Conservation (phyloP, 2,797 vertebrate genomes). For the Denticeps clupeoides region DNA sequence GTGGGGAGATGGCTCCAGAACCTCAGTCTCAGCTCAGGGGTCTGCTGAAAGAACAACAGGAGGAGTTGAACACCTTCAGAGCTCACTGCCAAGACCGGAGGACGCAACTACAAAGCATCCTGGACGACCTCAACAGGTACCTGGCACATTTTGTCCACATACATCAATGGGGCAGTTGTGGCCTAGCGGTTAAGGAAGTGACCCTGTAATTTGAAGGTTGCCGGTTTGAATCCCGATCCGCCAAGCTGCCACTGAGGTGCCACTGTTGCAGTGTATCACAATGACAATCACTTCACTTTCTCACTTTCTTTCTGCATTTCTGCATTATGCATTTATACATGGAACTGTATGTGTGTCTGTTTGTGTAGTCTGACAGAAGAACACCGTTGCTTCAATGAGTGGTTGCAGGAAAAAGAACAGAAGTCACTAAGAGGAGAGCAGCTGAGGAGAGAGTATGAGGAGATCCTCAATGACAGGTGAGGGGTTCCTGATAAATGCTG, state of each 20-base stretch:
- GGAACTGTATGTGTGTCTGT: background rate
- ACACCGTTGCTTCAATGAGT: conserved; percentile 52
- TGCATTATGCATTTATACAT: too few species aligned
- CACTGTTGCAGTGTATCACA: too few species aligned
- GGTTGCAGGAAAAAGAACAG: conserved; percentile 67
- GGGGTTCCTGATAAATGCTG: too few species aligned
- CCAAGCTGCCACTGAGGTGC: too few species aligned
- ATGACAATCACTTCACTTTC: too few species aligned
- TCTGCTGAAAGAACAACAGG: conserved; percentile 70
- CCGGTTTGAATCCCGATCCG: too few species aligned
- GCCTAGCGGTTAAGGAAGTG: too few species aligned
- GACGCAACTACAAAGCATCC: conserved; percentile 52
- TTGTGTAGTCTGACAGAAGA: conserved; percentile 66
- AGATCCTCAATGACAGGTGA: conserved; percentile 71
- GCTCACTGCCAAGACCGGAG: conserved; percentile 60
- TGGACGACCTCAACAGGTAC: conserved; percentile 67
- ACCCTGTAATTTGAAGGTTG: too few species aligned
- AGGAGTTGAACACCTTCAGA: conserved; percentile 63
- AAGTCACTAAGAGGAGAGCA: conserved; percentile 45
- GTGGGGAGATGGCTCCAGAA: conserved; percentile 55
- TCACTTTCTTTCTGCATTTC: too few species aligned
- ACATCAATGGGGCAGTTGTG: too few species aligned
- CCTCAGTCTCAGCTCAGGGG: conserved; percentile 54
- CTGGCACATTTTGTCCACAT: too few species aligned
- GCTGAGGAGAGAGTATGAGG: conserved; percentile 48